phyloP scores from a whole-genome alignment of 2,113 vertebrate species.

The Ophiodon elongatus region DNA sequence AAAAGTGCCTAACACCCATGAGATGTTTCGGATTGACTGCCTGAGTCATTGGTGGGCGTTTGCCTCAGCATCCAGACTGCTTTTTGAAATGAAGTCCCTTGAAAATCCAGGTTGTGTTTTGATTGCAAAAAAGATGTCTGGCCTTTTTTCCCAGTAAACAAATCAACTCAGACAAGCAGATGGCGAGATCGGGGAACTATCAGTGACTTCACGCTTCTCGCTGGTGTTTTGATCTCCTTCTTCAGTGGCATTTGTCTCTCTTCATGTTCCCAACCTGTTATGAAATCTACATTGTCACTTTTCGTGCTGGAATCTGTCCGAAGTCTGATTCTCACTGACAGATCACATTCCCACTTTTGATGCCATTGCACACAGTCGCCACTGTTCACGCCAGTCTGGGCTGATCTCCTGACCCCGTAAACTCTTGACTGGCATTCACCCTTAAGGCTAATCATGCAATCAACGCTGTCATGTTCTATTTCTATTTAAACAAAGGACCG shows the following conservation, averaged over 20 bases:
- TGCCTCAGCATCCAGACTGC: slow-evolving; percentile 51
- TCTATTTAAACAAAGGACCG: slow-evolving; percentile 73
- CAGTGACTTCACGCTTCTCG: slow-evolving; percentile 57
- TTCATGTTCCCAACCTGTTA: slow-evolving; percentile 38
- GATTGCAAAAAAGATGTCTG: slow-evolving; percentile 49
- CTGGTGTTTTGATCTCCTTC: slow-evolving; percentile 34
- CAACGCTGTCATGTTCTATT: slow-evolving; percentile 67
- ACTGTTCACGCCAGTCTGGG: slow-evolving; percentile 11
- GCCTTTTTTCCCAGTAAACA: slow-evolving; percentile 52
- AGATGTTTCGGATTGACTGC: slow-evolving; percentile 41
- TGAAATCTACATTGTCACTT: slow-evolving; percentile 1
- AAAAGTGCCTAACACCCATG: slow-evolving; percentile 8
- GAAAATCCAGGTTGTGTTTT: slow-evolving; percentile 63
- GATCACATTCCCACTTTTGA: slow-evolving; percentile 21
- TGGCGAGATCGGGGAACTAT: slow-evolving; percentile 58
- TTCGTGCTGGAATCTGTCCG: slow-evolving; percentile 1
- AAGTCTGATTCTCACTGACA: slow-evolving; percentile 37
- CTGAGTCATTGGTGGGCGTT: slow-evolving; percentile 58
- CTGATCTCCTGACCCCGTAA: slow-evolving; percentile 38
- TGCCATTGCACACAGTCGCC: background rate
- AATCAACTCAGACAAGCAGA: slow-evolving; percentile 77
- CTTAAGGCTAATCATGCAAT: slow-evolving; percentile 63
- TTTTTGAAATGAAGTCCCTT: slow-evolving; percentile 62
- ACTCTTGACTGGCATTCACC: slow-evolving; percentile 50
- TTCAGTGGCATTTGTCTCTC: slow-evolving; percentile 35